Percentiles rank a stretch among this genome's conserved stretches.
Conservation (phyloP, 2,888 invertebrate species). For the Romanomermis culicivorax region DNA sequence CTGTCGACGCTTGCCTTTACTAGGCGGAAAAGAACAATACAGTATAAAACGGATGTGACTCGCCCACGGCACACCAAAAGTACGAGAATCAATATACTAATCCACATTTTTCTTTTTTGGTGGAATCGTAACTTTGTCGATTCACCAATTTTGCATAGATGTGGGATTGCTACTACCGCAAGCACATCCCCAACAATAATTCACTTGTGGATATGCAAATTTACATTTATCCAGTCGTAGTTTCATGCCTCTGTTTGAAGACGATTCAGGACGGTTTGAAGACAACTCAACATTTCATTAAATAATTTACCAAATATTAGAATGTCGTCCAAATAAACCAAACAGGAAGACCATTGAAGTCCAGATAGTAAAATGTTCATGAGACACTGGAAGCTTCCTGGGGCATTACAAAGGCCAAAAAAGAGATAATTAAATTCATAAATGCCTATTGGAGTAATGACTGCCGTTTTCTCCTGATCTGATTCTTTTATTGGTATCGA, state of each 20-base stretch:
- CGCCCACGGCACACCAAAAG: no score
- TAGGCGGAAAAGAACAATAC: no score
- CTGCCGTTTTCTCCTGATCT: not conserved
- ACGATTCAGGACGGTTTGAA: not conserved
- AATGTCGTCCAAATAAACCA: conserved; percentile 6
- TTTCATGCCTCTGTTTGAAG: not conserved
- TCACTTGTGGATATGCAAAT: no score
- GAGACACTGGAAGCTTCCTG: not conserved
- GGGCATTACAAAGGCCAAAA: not conserved
- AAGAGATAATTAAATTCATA: not conserved
- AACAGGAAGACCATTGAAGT: conserved; percentile 13
- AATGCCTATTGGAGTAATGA: not conserved
- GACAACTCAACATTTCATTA: not conserved
- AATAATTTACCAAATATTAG: conserved; percentile 12
- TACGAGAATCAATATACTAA: no score
- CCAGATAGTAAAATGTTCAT: conserved; percentile 1
- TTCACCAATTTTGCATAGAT: no score
- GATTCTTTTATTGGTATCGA: not conserved
- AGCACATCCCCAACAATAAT: no score
- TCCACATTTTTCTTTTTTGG: not conserved
- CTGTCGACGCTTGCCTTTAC: no score
- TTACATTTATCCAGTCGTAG: not conserved
- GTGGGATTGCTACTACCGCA: no score
- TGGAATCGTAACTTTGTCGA: no score
- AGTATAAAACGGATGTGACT: no score